These are phyloP conservation scores for Acropternis orthonyx DNA, from an alignment of 2,797 vertebrate species.

Conservation along the genomic window DNA sequence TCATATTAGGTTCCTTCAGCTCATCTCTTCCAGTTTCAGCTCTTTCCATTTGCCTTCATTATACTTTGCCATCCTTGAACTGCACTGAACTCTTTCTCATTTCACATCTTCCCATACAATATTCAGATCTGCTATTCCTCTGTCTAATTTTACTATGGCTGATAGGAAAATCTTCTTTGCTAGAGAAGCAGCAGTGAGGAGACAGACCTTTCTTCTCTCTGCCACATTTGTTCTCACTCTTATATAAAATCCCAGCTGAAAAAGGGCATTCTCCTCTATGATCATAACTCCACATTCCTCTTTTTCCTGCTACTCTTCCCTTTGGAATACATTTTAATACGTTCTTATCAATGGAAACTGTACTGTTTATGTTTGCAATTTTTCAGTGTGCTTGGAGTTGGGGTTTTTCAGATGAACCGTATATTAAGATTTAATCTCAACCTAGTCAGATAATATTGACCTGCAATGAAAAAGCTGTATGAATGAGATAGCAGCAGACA, in stretches of 20 bases:
- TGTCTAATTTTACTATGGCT: conserved; percentile 16
- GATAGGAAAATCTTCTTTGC: not conserved
- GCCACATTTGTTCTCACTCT: not conserved
- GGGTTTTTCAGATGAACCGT: conserved; percentile 18
- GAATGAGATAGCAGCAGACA: conserved; percentile 52
- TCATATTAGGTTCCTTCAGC: not conserved
- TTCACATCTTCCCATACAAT: not conserved
- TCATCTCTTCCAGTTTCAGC: conserved; percentile 10
- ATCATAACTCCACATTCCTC: not conserved
- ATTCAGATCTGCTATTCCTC: conserved; percentile 14
- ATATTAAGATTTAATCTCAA: conserved; percentile 64
- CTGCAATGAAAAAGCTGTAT: conserved; percentile 51
- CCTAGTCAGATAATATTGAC: conserved; percentile 60
- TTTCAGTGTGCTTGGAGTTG: conserved; percentile 31
- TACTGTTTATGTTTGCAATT: conserved; percentile 42
- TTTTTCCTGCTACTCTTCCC: not conserved
- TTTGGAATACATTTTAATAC: conserved; percentile 10
- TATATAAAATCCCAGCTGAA: not conserved
- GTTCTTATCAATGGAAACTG: not conserved
- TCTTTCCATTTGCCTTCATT: conserved; percentile 37
- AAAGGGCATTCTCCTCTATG: not conserved
- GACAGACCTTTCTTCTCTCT: not conserved
- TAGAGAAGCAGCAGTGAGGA: not conserved
- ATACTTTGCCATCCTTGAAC: conserved; percentile 26
- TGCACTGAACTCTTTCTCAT: conserved; percentile 16